Evolutionary conservation across 2,888 invertebrate genomes (phyloP).

Genomic region (Biston stratarius): DNA sequence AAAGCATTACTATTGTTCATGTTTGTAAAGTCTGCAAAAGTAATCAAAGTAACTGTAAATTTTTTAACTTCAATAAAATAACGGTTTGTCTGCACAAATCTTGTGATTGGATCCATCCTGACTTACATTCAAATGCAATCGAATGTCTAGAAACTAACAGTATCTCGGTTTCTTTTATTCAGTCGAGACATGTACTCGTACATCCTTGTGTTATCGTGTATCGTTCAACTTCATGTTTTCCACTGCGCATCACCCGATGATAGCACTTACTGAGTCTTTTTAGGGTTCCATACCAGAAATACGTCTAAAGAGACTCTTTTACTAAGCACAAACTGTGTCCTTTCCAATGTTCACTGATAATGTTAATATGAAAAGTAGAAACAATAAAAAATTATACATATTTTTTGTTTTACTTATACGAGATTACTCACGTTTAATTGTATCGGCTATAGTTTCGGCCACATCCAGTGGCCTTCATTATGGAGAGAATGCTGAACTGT

Average conservation of each 20-base stretch:
- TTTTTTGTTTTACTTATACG: too few relatives aligned
- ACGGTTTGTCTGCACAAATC: slow-evolving; percentile 39
- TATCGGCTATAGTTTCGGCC: too few relatives aligned
- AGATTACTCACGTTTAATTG: too few relatives aligned
- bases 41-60: slow-evolving; percentile 34
- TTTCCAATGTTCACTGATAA: too few relatives aligned
- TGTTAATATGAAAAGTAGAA: too few relatives aligned
- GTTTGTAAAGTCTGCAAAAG: slow-evolving; percentile 22
- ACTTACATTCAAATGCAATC: slow-evolving; percentile 41
- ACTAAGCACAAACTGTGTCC: too few relatives aligned
- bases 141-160: slow-evolving; percentile 43
- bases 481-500: too few relatives aligned
- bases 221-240: slow-evolving; percentile 21
- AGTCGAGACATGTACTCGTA: slow-evolving; percentile 12
- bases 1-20: slow-evolving; percentile 24
- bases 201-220: slow-evolving; percentile 11
- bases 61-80: slow-evolving; percentile 34
- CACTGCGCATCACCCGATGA: slow-evolving; percentile 44
- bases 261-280: slow-evolving; percentile 18
- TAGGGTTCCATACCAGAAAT: too few relatives aligned
- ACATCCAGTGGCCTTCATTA: too few relatives aligned
- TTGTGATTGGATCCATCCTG: slow-evolving; percentile 32
- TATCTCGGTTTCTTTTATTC: slow-evolving; percentile 9
- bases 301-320: too few relatives aligned
- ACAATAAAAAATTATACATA: too few relatives aligned